Percentiles rank a stretch among this genome's conserved stretches.
These are phyloP conservation scores for Saturnia pavonia DNA, from an alignment of 2,888 invertebrate genomes.

Conservation along the genomic window DNA sequence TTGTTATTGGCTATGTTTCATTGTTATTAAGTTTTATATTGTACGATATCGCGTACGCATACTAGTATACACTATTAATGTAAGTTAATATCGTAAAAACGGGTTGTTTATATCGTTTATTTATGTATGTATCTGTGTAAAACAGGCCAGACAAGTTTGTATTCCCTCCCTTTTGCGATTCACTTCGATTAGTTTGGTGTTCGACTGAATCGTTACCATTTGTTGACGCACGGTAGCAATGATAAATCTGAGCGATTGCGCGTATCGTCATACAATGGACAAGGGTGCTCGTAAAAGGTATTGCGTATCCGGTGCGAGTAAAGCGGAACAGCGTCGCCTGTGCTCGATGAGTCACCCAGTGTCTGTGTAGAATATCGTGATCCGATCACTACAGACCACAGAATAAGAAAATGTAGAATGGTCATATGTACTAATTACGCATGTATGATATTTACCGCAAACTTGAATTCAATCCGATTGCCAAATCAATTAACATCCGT, in stretches of 20 bases:
- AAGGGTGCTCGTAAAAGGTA: constrained; percentile 48
- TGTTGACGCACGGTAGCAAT: constrained; percentile 40
- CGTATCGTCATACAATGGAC: constrained; percentile 43
- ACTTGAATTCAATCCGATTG: background rate
- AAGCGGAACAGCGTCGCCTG: constrained; percentile 23
- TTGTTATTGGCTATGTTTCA: too few relatives aligned
- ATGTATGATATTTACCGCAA: background rate
- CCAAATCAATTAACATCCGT: background rate
- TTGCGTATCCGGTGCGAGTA: constrained; percentile 45
- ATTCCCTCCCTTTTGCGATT: background rate
- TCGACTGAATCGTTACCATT: constrained; percentile 30
- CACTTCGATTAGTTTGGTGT: background rate
- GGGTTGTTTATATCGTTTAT: background rate
- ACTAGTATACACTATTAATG: background rate
- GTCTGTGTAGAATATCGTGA: constrained; percentile 49
- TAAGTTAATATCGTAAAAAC: background rate
- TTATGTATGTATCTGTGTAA: background rate
- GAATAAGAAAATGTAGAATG: constrained; percentile 12
- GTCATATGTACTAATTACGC: background rate
- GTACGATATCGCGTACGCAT: too few relatives aligned
- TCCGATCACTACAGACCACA: constrained; percentile 44
- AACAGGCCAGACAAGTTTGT: background rate
- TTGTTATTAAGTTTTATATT: too few relatives aligned
- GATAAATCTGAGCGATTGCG: constrained; percentile 40
- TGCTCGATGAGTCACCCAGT: constrained; percentile 54